phyloP scores from a whole-genome alignment of 1,140 invertebrate genomes.

The Scaptomyza montana region DNA sequence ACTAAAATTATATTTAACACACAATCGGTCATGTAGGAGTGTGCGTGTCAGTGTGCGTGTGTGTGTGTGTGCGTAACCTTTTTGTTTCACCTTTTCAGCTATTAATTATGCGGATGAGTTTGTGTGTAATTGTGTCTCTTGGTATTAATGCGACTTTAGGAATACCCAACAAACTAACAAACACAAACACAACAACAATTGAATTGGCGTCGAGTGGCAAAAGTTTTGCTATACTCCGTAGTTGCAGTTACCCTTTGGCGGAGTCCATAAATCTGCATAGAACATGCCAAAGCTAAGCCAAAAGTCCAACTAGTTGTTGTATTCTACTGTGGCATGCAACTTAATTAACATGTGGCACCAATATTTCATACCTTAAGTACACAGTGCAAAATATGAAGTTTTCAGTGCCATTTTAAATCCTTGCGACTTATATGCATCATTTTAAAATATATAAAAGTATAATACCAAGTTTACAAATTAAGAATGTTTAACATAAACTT shows the following conservation, averaged over 20 bases:
- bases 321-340: constrained; percentile 32
- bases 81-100: constrained; percentile 69
- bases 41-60: constrained; percentile 30
- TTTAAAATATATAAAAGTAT: no score
- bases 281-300: constrained; percentile 37
- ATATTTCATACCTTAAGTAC: constrained; percentile 37
- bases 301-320: constrained; percentile 45
- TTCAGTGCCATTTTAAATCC: no score
- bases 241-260: constrained; percentile 53
- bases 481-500: no score
- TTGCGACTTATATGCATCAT: no score
- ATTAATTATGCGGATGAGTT: constrained; percentile 60
- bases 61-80: constrained; percentile 49
- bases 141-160: constrained; percentile 35
- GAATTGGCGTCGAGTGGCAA: constrained; percentile 48
- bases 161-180: not conserved
- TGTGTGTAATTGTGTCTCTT: not conserved
- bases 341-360: constrained; percentile 52
- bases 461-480: no score
- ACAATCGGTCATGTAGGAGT: constrained; percentile 6
- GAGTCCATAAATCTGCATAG: constrained; percentile 72
- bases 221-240: constrained; percentile 66
- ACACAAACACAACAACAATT: constrained; percentile 51
- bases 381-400: not conserved
- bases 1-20: constrained; percentile 50